phyloP scores from a whole-genome alignment of 2,888 invertebrate genomes.

The Drosophila hamatofila region DNA sequence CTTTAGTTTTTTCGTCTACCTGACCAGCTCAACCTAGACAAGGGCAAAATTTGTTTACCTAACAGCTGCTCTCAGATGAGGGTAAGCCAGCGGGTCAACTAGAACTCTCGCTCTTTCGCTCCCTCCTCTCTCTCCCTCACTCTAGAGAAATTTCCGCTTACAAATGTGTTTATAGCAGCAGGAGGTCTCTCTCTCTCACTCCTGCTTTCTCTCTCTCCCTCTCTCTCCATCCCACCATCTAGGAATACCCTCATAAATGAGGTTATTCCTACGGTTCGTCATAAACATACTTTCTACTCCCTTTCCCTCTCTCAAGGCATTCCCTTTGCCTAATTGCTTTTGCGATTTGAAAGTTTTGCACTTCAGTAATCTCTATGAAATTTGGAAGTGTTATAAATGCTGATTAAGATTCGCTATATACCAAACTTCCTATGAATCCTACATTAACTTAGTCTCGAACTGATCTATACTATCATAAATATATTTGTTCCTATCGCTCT shows the following conservation, averaged over 20 bases:
- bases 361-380: neutral
- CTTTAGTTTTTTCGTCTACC: slow-evolving; percentile 43
- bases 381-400: neutral
- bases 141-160: neutral
- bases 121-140: neutral
- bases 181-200: neutral
- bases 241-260: slow-evolving; percentile 3
- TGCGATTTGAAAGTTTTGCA: neutral
- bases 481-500: no score
- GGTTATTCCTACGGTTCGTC: neutral
- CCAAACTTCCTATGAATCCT: no score
- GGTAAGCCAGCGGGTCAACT: slow-evolving; percentile 33
- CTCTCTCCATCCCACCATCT: neutral
- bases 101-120: neutral
- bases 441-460: no score
- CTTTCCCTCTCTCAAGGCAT: neutral
- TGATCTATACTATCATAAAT: no score
- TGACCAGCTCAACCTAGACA: slow-evolving; percentile 41
- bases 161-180: neutral
- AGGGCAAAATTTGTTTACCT: slow-evolving; percentile 46
- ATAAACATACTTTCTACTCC: neutral
- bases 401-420: no score
- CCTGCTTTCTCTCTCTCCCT: no score
- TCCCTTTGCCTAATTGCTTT: neutral
- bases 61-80: slow-evolving; percentile 51